Conservation (phyloP, 1,140 invertebrate species). For the Papilio xuthus region DNA sequence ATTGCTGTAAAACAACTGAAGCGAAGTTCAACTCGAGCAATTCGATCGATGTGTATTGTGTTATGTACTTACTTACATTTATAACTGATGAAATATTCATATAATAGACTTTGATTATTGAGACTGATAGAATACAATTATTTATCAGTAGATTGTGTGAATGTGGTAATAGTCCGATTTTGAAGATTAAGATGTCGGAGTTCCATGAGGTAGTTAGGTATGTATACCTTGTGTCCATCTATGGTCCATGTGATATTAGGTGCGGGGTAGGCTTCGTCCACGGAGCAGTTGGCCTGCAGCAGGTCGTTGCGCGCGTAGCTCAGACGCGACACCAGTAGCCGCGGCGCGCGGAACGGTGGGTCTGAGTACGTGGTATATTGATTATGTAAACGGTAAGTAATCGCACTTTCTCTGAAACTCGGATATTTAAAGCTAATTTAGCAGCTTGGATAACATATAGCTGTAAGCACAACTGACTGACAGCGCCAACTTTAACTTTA, state of each 20-base stretch:
- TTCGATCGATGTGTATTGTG: background rate
- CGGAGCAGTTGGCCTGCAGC: constrained; percentile 86
- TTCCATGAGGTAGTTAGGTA: background rate
- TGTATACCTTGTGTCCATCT: constrained; percentile 84
- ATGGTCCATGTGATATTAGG: constrained; percentile 88
- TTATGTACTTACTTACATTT: too few species aligned
- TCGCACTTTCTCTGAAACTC: background rate
- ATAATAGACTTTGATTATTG: too few species aligned
- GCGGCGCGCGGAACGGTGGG: constrained; percentile 66
- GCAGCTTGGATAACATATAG: too few species aligned
- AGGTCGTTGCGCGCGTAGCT: constrained; percentile 86
- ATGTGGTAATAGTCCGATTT: too few species aligned
- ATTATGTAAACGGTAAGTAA: background rate
- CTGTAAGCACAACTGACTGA: too few species aligned
- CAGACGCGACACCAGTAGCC: constrained; percentile 76
- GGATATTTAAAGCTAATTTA: background rate
- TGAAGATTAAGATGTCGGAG: background rate
- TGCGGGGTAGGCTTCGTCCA: constrained; percentile 85
- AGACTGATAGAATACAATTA: too few species aligned
- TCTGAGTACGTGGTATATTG: background rate
- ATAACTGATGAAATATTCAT: too few species aligned
- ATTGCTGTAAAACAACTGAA: background rate
- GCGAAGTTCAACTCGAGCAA: background rate
- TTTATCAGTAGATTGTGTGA: too few species aligned
- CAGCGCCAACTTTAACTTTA: too few species aligned